phyloP scores from a whole-genome alignment of 2,113 vertebrate genomes.

The Scomber japonicus region DNA sequence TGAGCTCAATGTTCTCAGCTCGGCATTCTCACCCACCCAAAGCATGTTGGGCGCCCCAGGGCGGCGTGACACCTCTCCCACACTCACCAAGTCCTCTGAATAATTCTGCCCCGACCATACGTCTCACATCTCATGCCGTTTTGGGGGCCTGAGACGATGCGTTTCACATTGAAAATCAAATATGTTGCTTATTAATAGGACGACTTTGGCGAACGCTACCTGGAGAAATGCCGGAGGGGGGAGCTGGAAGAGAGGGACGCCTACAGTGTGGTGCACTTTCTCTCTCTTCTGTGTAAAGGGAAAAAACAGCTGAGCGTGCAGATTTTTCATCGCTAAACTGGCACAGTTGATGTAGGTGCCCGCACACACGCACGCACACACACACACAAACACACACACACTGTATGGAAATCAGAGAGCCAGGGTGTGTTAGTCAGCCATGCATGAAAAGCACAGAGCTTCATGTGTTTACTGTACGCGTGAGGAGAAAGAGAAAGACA shows the following conservation, averaged over 20 bases:
- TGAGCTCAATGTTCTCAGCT: constrained; percentile 68
- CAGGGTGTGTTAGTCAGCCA: constrained; percentile 54
- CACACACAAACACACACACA: constrained; percentile 22
- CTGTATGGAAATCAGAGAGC: constrained; percentile 69
- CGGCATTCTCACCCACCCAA: constrained; percentile 80
- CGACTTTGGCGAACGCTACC: constrained; percentile 81
- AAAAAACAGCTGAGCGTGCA: constrained; percentile 84
- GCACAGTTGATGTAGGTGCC: constrained; percentile 60
- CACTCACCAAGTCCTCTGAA: constrained; percentile 71
- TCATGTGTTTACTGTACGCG: constrained; percentile 29
- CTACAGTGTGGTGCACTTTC: constrained; percentile 59
- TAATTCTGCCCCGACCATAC: constrained; percentile 75
- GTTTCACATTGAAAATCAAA: constrained; percentile 82
- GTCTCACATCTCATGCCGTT: constrained; percentile 50
- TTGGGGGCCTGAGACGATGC: constrained; percentile 55
- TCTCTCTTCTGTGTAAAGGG: constrained; percentile 62
- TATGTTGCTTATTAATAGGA: constrained; percentile 87
- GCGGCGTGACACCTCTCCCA: constrained; percentile 80
- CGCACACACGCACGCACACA: constrained; percentile 35
- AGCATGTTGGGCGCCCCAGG: constrained; percentile 79
- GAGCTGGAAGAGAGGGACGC: constrained; percentile 54
- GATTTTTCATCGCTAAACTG: constrained; percentile 77
- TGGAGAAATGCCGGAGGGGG: constrained; percentile 79
- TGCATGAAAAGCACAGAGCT: constrained; percentile 59
- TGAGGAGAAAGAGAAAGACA: neutral